Conservation (phyloP, 2,888 invertebrate genomes). For the Antheraea yamamai region DNA sequence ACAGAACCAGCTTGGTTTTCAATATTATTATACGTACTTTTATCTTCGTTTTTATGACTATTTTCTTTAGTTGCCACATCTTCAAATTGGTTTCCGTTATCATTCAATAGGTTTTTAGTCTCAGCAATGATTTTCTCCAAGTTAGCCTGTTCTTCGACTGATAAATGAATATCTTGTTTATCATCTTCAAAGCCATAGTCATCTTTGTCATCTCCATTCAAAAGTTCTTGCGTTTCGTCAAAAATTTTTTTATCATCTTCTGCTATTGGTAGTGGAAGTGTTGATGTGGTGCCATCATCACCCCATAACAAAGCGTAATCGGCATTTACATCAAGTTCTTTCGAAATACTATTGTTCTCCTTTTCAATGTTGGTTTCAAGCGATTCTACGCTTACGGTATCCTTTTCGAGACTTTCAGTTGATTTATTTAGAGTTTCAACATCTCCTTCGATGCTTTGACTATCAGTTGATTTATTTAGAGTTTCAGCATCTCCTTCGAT, state of each 20-base stretch:
- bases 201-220: conserved; percentile 33
- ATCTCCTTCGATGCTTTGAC: not conserved
- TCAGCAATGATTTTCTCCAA: conserved; percentile 28
- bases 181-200: conserved; percentile 28
- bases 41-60: conserved; percentile 29
- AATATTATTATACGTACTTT: conserved; percentile 21
- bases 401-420: conserved; percentile 16
- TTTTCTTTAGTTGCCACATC: conserved; percentile 18
- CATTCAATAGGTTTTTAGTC: conserved; percentile 26
- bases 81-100: conserved; percentile 16
- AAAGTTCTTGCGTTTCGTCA: conserved; percentile 38
- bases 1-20: conserved; percentile 27
- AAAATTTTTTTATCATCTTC: conserved; percentile 38
- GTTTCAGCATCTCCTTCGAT: conserved; percentile 11
- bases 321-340: conserved; percentile 25
- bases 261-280: conserved; percentile 28
- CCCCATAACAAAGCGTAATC: conserved; percentile 35
- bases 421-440: conserved; percentile 14
- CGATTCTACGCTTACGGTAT: conserved; percentile 22
- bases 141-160: conserved; percentile 27
- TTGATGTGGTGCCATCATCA: conserved; percentile 31
- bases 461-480: conserved; percentile 21
- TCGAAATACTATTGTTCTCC: conserved; percentile 24
- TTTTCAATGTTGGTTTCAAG: conserved; percentile 23
- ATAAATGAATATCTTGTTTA: conserved; percentile 19